Base-by-base conservation (phyloP, 1,140 invertebrate genomes). In the Sarcophaga peregrina region DNA sequence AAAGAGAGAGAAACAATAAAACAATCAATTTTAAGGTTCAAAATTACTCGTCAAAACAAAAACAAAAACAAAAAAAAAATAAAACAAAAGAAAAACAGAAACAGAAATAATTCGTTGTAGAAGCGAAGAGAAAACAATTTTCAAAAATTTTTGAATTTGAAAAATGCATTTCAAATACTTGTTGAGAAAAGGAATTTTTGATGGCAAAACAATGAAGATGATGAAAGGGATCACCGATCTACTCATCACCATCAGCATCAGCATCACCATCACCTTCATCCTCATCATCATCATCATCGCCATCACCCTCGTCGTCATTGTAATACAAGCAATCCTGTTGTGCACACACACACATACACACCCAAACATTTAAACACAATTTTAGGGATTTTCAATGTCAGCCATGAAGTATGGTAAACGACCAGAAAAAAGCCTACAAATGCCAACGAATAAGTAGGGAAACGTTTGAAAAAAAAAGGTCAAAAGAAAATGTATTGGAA, bases 401-500 rank as follows among this genome's bases (percentile, higher is more conserved):
- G 7, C 62, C 25, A 37, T 37, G 25, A 37, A 37, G 25, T 37
- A 37, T 37, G 25, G 25, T 37, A 25, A 25, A 17, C 17, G 20
- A 7, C 9, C 58, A 15, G 7, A 15, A 46, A 78, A 17, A 50
- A 46, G 75, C 75, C 75, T 78, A 50, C 75, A 78, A n/a, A 78
- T 47, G 50, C 50, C 47, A 78, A 68, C n/a, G 15, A 3, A 15
- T 13, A 58, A n/a, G n/a, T 15, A n/a, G 54, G 3, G 20, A 50
- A 78, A 78, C 50, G 75, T 17, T 78, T 17, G 50, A 78, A 78
- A 47, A 78, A 78, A 50, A 78, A 78, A 78, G 75, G 75, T 78
- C 75, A 78, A 78, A 78, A 78, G 75, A 78, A 78, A 78, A 78
- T 78, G 75, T 52, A 78, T 78, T 78, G 50, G 17, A 78, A 78